Base-by-base conservation (phyloP, 2,888 invertebrate species). In the Acanthosepion esculentum region DNA sequence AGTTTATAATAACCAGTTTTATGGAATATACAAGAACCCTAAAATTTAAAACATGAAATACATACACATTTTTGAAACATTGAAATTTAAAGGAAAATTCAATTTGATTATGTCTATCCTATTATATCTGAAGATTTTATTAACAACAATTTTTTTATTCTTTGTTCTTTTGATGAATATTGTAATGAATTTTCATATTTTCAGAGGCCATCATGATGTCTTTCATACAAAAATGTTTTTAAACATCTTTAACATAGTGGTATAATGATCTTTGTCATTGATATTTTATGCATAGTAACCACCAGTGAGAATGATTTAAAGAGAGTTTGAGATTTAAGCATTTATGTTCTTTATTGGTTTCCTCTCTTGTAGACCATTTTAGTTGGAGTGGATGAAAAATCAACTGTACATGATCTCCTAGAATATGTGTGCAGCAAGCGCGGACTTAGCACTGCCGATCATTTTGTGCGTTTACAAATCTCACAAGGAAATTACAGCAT, bases 321-420 rank as follows among this genome's bases (percentile, higher is more conserved):
- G n/a, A 78, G 15, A n/a, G 29, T 33, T 78, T 78, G 78, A 78
- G 5, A 78, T n/a, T n/a, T 3, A 78, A 78, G 18, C 10, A 33
- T 53, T 94, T 29, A 53, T 94, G 4, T 29, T 55, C 26, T 53
- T 23, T 29, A 48, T 59, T 55, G n/a, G 78, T 78, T 78, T 78
- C 33, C 95, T 95, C 95, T 95, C 94, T 96, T 96, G 94, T 96
- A 97, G 97, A 96, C 96, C 92, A 96, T 97, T 94, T 95, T 96
- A 91, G 95, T 96, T 41, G 96, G 96, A 91, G 96, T 97, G 18
- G 96, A 96, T 95, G 96, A 96, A 94, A 95, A 96, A 95, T 99
- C 99, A 98, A 98, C 99, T 78, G 99, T 99, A 94, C 99, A 99
- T 97, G 99, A 99, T 98, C 99, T 99, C 97, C 98, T 99, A 95